Evolutionary conservation across 2,113 vertebrate species (phyloP).

Genomic region (Ariopsis seemanni): DNA sequence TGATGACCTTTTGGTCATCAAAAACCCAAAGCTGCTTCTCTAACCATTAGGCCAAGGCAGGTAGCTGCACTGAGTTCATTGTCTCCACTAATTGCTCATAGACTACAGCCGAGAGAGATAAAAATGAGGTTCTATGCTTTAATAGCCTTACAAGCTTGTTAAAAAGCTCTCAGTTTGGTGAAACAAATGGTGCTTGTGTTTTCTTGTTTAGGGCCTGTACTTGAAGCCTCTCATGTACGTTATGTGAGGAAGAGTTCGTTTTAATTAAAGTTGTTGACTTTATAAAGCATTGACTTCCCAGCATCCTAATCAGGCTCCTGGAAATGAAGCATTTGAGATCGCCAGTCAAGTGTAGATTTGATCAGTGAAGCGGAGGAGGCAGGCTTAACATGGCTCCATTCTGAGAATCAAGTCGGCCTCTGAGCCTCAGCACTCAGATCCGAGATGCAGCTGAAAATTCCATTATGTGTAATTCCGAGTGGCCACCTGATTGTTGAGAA

Average conservation of each 20-base stretch:
- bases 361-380: not conserved
- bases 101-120: not conserved
- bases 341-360: slow-evolving; percentile 21
- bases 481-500: not conserved
- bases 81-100: not conserved
- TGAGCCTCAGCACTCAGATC: not conserved
- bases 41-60: not conserved
- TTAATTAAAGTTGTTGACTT: slow-evolving; percentile 8
- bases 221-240: not conserved
- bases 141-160: not conserved
- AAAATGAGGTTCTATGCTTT: not conserved
- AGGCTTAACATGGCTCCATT: not conserved
- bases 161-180: not conserved
- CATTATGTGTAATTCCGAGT: not conserved
- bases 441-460: slow-evolving; percentile 14
- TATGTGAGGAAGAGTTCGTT: not conserved
- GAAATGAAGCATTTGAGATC: slow-evolving; percentile 16
- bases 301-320: slow-evolving; percentile 20
- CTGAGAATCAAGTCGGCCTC: not conserved
- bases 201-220: not conserved
- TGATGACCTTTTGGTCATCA: too few species aligned
- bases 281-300: slow-evolving; percentile 3
- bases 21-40: too few species aligned
- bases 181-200: not conserved
- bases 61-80: not conserved